Base-by-base conservation (phyloP, 2,113 vertebrate genomes). In the Vimba vimba region DNA sequence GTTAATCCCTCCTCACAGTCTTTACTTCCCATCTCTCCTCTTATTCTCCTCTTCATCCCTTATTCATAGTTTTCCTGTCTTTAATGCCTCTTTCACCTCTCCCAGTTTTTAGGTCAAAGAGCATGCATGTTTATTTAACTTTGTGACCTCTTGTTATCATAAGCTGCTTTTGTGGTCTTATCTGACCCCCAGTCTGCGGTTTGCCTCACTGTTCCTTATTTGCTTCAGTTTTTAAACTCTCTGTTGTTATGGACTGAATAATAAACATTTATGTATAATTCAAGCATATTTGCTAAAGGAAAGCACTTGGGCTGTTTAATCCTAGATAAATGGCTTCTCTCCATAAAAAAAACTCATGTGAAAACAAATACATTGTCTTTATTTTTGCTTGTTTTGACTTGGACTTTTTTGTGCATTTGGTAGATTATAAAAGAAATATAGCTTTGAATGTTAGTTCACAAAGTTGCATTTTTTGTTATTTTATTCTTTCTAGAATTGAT, bases 21-120 rank as follows among this genome's bases (percentile, higher is more conserved):
- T 82, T 71, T 50, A 21, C 27, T 85, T 81, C 19, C 25, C 57
- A 52, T 71, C 25, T 33, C 43, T 36, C 15, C 76, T 43, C 43
- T 81, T 84, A 45, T 13, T 52, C 45, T 39, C 43, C 12, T 55
- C 69, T 85, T 77, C 39, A 74, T 86, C 82, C 87, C 86, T 84
- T 88, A 47, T 88, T 89, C 88, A 89, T 85, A 59, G 77, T 43
- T 12, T 30, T 76, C 66, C 68, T 88, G 88, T 89, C 86, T 89
- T 88, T 89, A 90, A 85, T 83, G 74, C 87, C 57, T 77, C 30
- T 69, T 47, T 83, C 73, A 27, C 82, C 43, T 59, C 43, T 30
- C 30, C n/a, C 36, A 27, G 36, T 79, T n/a, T 87, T 39, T 59
- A 85, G 83, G 87, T 88, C 4, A 15, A 83, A 73, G 68, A 19